phyloP scores from a whole-genome alignment of 2,113 vertebrate species.

The Passerina amoena region DNA sequence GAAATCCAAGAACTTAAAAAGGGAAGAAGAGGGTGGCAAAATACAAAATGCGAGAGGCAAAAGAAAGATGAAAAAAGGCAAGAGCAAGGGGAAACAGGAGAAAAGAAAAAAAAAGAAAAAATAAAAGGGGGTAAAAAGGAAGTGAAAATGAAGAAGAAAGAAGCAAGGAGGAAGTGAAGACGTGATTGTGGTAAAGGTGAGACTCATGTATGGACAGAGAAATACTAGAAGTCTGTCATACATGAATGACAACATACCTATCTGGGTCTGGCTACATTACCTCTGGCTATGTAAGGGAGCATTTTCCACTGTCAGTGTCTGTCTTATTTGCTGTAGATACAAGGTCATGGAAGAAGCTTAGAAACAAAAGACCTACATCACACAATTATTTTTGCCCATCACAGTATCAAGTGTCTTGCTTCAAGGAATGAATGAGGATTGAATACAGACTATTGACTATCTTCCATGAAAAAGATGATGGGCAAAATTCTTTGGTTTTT shows the following conservation, averaged over 20 bases:
- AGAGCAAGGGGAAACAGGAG: background rate
- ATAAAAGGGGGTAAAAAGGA: fast-evolving
- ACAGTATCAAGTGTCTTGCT: background rate
- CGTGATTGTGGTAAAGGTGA: background rate
- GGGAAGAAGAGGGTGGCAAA: background rate
- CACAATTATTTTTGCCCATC: background rate
- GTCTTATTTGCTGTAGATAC: background rate
- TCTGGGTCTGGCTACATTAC: background rate
- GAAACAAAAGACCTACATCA: background rate
- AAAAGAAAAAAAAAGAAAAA: too few species aligned
- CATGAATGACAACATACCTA: background rate
- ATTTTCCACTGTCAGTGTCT: background rate
- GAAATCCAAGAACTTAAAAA: background rate
- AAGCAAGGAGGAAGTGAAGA: background rate
- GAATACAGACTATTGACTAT: background rate
- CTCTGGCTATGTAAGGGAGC: background rate
- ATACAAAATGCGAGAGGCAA: background rate
- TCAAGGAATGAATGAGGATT: background rate
- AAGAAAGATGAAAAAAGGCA: background rate
- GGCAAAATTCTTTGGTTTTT: background rate
- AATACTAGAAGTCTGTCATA: background rate
- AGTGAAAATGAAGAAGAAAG: background rate
- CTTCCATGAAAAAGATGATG: background rate
- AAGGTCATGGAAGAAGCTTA: background rate
- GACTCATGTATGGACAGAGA: background rate